Conservation (phyloP, 2,797 vertebrate genomes). For the Lacerta viridis region DNA sequence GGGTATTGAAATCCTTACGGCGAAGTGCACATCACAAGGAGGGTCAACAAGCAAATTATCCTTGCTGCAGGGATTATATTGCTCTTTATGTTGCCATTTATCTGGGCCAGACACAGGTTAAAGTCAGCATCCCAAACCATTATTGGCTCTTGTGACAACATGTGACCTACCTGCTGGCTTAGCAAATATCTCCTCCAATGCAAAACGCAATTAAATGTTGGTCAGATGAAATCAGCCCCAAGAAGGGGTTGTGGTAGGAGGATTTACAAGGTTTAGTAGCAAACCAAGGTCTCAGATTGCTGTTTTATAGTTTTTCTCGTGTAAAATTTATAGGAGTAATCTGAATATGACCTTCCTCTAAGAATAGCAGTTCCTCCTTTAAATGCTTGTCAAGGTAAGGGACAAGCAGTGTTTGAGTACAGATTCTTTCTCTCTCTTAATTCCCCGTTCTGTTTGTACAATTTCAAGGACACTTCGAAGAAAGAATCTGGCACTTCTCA, state of each 20-base stretch:
- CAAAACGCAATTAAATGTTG: neutral
- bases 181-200: constrained; percentile 1
- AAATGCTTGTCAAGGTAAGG: constrained; percentile 59
- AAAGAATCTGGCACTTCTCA: constrained; percentile 11
- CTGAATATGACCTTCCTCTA: constrained; percentile 63
- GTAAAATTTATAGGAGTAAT: constrained; percentile 62
- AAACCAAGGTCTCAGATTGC: constrained; percentile 44
- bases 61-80: neutral
- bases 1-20: constrained; percentile 39
- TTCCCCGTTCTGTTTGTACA: constrained; percentile 38
- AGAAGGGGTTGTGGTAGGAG: neutral
- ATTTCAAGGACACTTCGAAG: constrained; percentile 60
- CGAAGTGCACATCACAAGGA: neutral
- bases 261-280: constrained; percentile 43
- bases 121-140: neutral
- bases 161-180: constrained; percentile 21
- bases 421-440: constrained; percentile 33
- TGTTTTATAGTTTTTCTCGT: constrained; percentile 59
- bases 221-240: neutral
- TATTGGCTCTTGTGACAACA: neutral
- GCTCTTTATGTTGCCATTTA: constrained; percentile 20
- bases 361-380: constrained; percentile 63
- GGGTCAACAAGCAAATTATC: constrained; percentile 42
- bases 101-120: constrained; percentile 49
- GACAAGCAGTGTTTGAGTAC: constrained; percentile 39